Base-by-base conservation (phyloP, 1,140 invertebrate genomes). In the Atta texana region DNA sequence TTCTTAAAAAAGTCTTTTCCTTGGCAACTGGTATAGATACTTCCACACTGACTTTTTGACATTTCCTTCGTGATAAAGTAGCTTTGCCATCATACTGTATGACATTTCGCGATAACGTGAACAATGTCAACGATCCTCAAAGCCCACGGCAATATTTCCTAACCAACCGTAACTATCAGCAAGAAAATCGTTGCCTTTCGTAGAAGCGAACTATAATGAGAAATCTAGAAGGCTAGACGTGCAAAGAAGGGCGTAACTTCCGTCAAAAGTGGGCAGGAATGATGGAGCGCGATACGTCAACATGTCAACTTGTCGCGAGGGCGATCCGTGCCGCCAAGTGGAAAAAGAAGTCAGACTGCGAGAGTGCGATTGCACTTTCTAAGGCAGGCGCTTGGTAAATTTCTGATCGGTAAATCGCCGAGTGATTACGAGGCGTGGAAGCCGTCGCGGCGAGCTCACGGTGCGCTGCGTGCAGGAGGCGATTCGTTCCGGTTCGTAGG, bases 401-500 rank as follows among this genome's bases (percentile, higher is more conserved):
- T 69, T 76, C 39, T 34, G 51, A 90, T 90, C 75, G 68, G 78
- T 86, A 86, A 90, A 88, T 88, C 89, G 86, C 59, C 31, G n/a
- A 59, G 64, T 66, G 86, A 90, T 90, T 88, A 90, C 86, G 86
- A 84, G 72, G 24, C 55, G 88, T 31, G 51, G 69, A 78, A 77
- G 64, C 49, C 76, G 57, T 61, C 68, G 39, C 69, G 78, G 57
- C 28, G 16, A 63, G 75, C 34, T 51, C 72, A 64, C 44, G 53
- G 51, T 12, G 28, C 53, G 51, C 89, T 90, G 69, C 89, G 89
- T 90, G 89, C 89, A 34, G 31, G 18, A 90, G 86, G 72, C 89
- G 89, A 90, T 90, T 90, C 89, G 89, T 90, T 90, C 61, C 89
- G 86, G 86, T 90, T 72, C 69, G 89, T 71, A 74, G 63, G 61